Evolutionary conservation across 2,797 vertebrate species (phyloP).

Genomic region (Scolopax bukidnonensis): DNA sequence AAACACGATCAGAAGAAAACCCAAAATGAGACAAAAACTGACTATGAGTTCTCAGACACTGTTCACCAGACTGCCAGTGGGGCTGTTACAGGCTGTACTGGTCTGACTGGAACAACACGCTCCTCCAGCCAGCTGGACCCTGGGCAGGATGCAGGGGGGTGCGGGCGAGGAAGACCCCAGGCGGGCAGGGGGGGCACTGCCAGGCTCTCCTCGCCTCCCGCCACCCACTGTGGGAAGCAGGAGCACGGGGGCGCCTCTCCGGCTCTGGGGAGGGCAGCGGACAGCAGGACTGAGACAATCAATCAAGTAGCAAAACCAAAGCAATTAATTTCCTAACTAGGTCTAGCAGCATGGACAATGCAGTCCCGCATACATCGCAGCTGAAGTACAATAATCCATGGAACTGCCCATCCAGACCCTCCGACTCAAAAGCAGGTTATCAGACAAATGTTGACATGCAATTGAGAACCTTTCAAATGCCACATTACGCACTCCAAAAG

Average conservation of each 20-base stretch:
- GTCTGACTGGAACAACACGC: conserved; percentile 52
- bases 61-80: conserved; percentile 69
- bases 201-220: conserved; percentile 69
- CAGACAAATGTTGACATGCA: conserved; percentile 76
- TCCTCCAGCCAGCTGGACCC: conserved; percentile 64
- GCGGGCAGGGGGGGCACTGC: conserved; percentile 49
- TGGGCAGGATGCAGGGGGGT: conserved; percentile 67
- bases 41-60: conserved; percentile 68
- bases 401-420: conserved; percentile 78
- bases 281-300: conserved; percentile 70
- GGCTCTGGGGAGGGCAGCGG: conserved; percentile 17
- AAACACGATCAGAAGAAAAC: conserved; percentile 18
- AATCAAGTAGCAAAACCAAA: conserved; percentile 79
- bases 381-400: conserved; percentile 68
- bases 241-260: background rate
- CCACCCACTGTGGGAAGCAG: conserved; percentile 69
- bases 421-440: conserved; percentile 76
- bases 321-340: conserved; percentile 76
- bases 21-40: conserved; percentile 58
- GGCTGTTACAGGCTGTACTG: conserved; percentile 63
- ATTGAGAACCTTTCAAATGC: conserved; percentile 79
- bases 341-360: conserved; percentile 77
- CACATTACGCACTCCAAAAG: conserved; percentile 80
- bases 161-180: conserved; percentile 57
- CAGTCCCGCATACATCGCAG: conserved; percentile 79